Evolutionary conservation across 1,140 invertebrate genomes (phyloP), one percentile per base, ranked within the genome.

Genomic region (Akabosia matsudoensis): DNA sequence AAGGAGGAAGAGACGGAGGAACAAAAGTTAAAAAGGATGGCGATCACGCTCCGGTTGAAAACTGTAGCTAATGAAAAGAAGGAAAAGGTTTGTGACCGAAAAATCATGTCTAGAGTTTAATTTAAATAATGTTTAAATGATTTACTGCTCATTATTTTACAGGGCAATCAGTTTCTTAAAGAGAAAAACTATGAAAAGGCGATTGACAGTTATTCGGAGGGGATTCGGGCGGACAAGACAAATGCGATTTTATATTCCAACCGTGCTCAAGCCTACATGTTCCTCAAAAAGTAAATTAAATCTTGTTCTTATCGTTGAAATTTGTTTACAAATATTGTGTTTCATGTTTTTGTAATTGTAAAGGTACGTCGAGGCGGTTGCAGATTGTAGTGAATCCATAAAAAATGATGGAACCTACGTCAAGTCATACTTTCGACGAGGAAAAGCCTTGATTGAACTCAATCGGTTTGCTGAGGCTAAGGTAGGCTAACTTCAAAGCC

Each of bases 191-290:
- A 92, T 89, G 86, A 89, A 33, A 88, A 91, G 79, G 95, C 95
- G 0, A 91, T 96, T 79, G 84, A 89, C 13, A 90, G 90, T 79
- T 97, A 97, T 82, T 91, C 89, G 30, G 85, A 89, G 82, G 95
- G 94, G 14, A 92, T 96, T 61, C 86, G 90, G 76, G 84, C 90
- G 51, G 92, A 93, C 83, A 88, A 91, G 10, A 87, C 90, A 76
- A 94, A 97, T 85, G 89, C 94, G 7, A 87, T 93, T 7, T 92
- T 93, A 82, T 94, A 90, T 83, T 92, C 93, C 10, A 97, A 97
- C 85, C 87, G 96, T 82, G 95, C 93, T 10, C 87, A 97, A 76
- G 96, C 95, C 79, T 90, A 92, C 80, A 85, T 97, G 14, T 96
- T 96, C 84, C 88, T 91, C 81, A 88, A 94, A 79, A 90, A 91